A percentile compares a stretch with the other conserved stretches of the same genome.
Conservation (phyloP, 2,888 invertebrate species). For the Eilema depressum region DNA sequence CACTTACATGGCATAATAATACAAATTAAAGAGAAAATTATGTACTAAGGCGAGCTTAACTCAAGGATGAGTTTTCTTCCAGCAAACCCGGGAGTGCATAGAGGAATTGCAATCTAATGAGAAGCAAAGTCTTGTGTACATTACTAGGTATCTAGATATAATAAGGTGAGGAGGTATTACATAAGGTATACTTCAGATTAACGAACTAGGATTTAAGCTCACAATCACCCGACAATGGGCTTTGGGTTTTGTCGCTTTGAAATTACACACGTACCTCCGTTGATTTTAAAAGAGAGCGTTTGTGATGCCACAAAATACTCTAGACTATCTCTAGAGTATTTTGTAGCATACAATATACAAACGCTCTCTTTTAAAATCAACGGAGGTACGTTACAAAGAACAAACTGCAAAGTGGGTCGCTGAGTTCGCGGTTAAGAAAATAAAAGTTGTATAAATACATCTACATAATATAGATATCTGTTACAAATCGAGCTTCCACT, state of each 20-base stretch:
- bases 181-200: too few species aligned
- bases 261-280: not conserved
- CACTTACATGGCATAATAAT: too few species aligned
- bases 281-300: too few species aligned
- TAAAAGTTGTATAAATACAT: slow-evolving; percentile 37
- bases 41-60: too few species aligned
- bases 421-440: slow-evolving; percentile 33
- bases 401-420: slow-evolving; percentile 30
- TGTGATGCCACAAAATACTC: too few species aligned
- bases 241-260: slow-evolving; percentile 5
- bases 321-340: not conserved
- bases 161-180: too few species aligned
- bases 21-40: too few species aligned
- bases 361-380: slow-evolving; percentile 36
- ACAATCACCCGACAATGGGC: slow-evolving; percentile 2
- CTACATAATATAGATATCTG: slow-evolving; percentile 43
- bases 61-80: too few species aligned
- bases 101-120: too few species aligned
- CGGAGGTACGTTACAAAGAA: slow-evolving; percentile 43
- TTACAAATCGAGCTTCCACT: slow-evolving; percentile 55
- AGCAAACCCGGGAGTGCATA: too few species aligned
- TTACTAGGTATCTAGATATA: too few species aligned
- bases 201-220: slow-evolving; percentile 16
- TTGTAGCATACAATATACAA: slow-evolving; percentile 9
- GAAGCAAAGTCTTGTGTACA: too few species aligned